Evolutionary conservation across 2,888 invertebrate genomes (phyloP).

Genomic region (Liopterus haemorrhoidalis): DNA sequence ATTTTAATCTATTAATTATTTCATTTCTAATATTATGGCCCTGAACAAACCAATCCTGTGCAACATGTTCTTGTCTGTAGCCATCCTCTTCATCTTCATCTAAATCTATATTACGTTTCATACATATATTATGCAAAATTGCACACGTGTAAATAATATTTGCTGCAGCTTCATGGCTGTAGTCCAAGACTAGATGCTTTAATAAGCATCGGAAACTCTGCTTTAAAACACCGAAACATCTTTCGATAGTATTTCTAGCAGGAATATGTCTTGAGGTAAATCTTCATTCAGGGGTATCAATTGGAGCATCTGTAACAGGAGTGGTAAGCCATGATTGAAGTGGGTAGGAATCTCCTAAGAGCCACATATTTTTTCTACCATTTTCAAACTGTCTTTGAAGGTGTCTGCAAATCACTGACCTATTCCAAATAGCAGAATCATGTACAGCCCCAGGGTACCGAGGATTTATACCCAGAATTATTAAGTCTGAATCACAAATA

Average conservation of each 20-base stretch:
- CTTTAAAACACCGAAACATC: constrained; percentile 29
- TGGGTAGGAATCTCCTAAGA: constrained; percentile 32
- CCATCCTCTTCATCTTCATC: no score
- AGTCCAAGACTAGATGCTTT: constrained; percentile 32
- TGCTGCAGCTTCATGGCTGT: constrained; percentile 30
- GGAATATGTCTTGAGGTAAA: constrained; percentile 26
- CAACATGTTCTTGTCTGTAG: no score
- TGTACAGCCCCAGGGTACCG: constrained; percentile 12
- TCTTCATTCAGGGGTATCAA: constrained; percentile 21
- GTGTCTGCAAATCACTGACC: background rate
- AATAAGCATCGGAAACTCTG: constrained; percentile 32
- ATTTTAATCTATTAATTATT: no score
- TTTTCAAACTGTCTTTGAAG: background rate
- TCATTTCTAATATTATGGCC: no score
- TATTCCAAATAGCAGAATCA: constrained; percentile 15
- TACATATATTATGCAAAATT: constrained; percentile 31
- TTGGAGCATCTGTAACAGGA: constrained; percentile 26
- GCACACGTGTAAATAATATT: constrained; percentile 33
- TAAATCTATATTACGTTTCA: background rate
- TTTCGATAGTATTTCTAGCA: constrained; percentile 30
- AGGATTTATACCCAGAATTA: no score
- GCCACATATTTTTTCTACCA: constrained; percentile 8
- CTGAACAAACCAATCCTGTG: no score
- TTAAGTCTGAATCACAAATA: constrained; percentile 14
- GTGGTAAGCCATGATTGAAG: constrained; percentile 33